Evolutionary conservation across 2,888 invertebrate species (phyloP).

Genomic region (Coecobrya sp.): DNA sequence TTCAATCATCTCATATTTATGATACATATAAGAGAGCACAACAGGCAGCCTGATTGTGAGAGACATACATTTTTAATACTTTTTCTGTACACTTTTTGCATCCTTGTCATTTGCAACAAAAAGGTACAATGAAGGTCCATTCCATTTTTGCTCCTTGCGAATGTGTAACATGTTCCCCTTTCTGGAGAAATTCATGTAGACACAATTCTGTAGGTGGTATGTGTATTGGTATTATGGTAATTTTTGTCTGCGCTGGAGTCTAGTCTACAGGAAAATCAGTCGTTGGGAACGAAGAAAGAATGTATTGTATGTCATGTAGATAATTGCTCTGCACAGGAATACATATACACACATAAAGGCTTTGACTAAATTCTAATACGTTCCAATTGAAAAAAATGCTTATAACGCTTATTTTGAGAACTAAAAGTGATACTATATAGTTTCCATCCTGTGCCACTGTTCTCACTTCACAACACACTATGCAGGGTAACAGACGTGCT

Average conservation of each 20-base stretch:
- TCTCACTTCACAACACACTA: neutral
- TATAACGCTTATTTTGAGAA: neutral
- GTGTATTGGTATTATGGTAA: neutral
- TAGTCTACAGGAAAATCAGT: neutral
- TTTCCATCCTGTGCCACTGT: neutral
- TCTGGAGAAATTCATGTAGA: neutral
- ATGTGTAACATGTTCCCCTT: neutral
- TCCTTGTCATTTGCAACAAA: neutral
- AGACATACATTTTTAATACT: neutral
- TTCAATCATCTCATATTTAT: neutral
- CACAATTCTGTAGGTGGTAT: neutral
- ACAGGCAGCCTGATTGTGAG: neutral
- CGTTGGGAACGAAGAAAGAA: neutral
- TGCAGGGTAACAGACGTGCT: neutral
- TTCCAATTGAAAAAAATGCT: neutral
- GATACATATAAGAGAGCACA: neutral
- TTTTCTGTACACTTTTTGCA: conserved; percentile 15
- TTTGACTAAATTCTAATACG: too few relatives aligned
- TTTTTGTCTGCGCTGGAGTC: neutral
- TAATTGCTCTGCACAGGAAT: neutral
- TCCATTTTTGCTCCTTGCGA: neutral
- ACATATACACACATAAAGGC: neutral
- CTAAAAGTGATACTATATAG: neutral
- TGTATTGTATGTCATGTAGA: neutral
- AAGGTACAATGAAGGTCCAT: neutral